phyloP scores from a whole-genome alignment of 2,888 invertebrate genomes.

The Dugesia japonica region DNA sequence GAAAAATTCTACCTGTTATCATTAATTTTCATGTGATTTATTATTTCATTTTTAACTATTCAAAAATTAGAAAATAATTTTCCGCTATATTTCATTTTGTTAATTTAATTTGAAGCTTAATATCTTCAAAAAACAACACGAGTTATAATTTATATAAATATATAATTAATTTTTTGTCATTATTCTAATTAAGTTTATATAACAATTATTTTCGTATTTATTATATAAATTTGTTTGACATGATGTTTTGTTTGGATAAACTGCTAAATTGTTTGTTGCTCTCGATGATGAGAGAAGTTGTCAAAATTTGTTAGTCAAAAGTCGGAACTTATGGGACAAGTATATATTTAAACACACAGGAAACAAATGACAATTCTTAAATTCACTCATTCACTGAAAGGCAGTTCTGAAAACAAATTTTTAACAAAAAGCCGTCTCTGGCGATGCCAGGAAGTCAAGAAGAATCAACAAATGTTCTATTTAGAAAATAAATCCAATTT shows the following conservation, averaged over 20 bases:
- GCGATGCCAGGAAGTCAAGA: slow-evolving; percentile 11
- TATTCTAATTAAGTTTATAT: slow-evolving; percentile 3
- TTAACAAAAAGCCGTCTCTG: slow-evolving; percentile 13
- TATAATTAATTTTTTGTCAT: not conserved
- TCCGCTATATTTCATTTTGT: too few relatives aligned
- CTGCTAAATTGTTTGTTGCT: not conserved
- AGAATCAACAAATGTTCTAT: slow-evolving; percentile 20
- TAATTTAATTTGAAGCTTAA: too few relatives aligned
- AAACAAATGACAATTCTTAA: slow-evolving; percentile 13
- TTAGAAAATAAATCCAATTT: slow-evolving; percentile 14
- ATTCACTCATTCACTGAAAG: slow-evolving; percentile 9
- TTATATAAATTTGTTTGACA: not conserved
- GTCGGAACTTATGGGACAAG: slow-evolving; percentile 20
- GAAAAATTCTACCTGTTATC: too few relatives aligned
- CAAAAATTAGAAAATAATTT: too few relatives aligned
- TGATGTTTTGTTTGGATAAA: slow-evolving; percentile 3
- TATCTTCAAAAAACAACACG: too few relatives aligned
- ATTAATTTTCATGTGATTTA: too few relatives aligned
- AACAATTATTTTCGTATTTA: slow-evolving; percentile 3
- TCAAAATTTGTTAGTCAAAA: slow-evolving; percentile 20
- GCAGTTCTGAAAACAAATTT: slow-evolving; percentile 5
- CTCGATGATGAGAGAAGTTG: slow-evolving; percentile 20
- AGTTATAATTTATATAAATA: too few relatives aligned
- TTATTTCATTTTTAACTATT: too few relatives aligned
- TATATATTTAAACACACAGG: slow-evolving; percentile 20